Evolutionary conservation across 1,140 invertebrate genomes (phyloP), one percentile per base, ranked within the genome.

Genomic region (Caenorhabditis tropicalis): DNA sequence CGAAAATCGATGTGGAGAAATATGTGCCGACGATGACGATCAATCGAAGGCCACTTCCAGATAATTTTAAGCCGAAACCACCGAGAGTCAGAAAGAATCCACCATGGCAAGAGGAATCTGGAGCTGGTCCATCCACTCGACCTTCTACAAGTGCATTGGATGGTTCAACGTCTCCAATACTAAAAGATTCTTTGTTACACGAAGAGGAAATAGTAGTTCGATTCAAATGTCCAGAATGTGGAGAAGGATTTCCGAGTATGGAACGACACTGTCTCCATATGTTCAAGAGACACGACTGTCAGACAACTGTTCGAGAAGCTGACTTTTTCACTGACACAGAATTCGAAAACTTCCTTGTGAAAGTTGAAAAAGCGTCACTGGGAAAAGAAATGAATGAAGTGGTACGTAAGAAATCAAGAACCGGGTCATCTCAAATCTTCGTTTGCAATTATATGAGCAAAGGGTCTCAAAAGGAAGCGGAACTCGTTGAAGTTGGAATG

Each of bases 391-490:
- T 6, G 10, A 36, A 74, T 19, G 65, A 74, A 1, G n/a, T 9
- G 5, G 12, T 43, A 21, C 16, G 65, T 7, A 74, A 74, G n/a
- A 74, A 46, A 46, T 74, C 65, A 27, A 39, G 65, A 74, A 10
- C 36, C n/a, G 65, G 65, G 10, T 2, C 36, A 7, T 24, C 65
- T 9, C 65, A 74, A 31, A 2, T 74, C 0, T 74, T 74, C 36
- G 65, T 74, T n/a, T 74, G 65, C 29, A 74, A 74, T 43, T 74
- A 74, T n/a, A 74, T 74, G 65, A 46, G 9, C 2, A 74, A 74
- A 43, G 65, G 36, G 7, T 29, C 29, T 0, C 65, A 74, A 15
- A 74, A 74, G 29, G 33, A 24, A 21, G 65, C 65, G 6, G 65
- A 74, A 15, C 33, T 74, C 9, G 65, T 74, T 2, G 65, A 74